phyloP scores from a whole-genome alignment of 2,113 vertebrate species.

The Neoarius graeffei region DNA sequence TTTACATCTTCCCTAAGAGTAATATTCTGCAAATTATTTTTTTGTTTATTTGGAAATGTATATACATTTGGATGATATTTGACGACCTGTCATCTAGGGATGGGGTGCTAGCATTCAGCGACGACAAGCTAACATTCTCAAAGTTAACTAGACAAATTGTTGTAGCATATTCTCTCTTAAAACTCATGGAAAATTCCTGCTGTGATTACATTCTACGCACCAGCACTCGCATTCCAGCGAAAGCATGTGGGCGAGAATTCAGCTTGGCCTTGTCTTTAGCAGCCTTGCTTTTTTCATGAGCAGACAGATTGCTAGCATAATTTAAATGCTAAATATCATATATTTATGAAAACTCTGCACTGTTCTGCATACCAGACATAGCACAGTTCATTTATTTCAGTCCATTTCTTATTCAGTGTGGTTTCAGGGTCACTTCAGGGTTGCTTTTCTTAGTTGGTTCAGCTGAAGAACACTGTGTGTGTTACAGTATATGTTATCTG shows the following conservation, averaged over 20 bases:
- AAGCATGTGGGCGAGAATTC: not conserved
- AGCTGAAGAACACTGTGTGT: not conserved
- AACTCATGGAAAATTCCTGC: not conserved
- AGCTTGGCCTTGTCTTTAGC: not conserved
- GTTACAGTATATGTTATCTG: not conserved
- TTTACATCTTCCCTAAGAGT: not conserved
- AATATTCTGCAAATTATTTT: not conserved
- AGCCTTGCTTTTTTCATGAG: not conserved
- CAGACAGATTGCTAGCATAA: conserved; percentile 11
- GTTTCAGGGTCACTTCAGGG: not conserved
- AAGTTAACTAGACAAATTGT: not conserved
- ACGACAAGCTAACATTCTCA: not conserved
- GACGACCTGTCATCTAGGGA: not conserved
- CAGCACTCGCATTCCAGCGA: not conserved
- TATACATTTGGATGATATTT: not conserved
- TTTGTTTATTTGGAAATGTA: not conserved
- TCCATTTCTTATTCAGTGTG: not conserved
- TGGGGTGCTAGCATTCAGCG: not conserved
- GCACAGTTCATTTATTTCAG: not conserved
- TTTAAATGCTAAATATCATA: not conserved
- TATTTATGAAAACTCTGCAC: not conserved
- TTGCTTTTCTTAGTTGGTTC: not conserved
- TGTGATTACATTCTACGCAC: not conserved
- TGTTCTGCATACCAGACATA: not conserved
- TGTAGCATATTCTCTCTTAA: not conserved